phyloP scores from a whole-genome alignment of 1,140 invertebrate species.

The Eriocheir sinensis region DNA sequence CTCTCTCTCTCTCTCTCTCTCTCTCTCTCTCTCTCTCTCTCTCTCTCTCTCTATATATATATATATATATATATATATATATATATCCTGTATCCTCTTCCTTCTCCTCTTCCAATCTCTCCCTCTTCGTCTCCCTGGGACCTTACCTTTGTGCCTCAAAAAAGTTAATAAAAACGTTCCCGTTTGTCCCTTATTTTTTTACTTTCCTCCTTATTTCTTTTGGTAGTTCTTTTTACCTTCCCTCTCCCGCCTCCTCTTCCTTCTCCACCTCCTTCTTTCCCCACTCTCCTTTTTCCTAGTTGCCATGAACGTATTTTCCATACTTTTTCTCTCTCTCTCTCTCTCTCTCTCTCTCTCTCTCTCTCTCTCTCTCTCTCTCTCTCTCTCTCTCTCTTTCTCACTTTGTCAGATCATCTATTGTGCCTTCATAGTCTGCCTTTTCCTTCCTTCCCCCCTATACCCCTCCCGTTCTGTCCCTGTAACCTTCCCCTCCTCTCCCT shows the following conservation, averaged over 20 bases:
- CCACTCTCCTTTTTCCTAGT: too few species aligned
- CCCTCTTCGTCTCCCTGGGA: background rate
- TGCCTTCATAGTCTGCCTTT: background rate
- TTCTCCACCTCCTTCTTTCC: background rate
- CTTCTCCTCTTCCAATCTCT: too few species aligned
- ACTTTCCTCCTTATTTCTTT: background rate
- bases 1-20: too few species aligned
- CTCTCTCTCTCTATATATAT: too few species aligned
- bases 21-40: too few species aligned
- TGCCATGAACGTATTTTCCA: too few species aligned
- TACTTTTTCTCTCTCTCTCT: background rate
- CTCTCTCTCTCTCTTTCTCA: background rate
- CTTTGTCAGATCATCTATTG: background rate
- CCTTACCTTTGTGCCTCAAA: background rate
- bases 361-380: background rate
- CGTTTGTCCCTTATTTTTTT: background rate
- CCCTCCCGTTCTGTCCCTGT: too few species aligned
- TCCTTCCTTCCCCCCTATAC: too few species aligned
- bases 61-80: too few species aligned
- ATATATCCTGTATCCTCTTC: too few species aligned
- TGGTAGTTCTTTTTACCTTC: background rate
- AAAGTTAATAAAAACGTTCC: constrained; percentile 26
- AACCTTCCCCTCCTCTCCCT: background rate
- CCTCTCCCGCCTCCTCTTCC: background rate
- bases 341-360: background rate